Conservation (phyloP, 2,113 vertebrate genomes). For the Dicerorhinus sumatrensis region DNA sequence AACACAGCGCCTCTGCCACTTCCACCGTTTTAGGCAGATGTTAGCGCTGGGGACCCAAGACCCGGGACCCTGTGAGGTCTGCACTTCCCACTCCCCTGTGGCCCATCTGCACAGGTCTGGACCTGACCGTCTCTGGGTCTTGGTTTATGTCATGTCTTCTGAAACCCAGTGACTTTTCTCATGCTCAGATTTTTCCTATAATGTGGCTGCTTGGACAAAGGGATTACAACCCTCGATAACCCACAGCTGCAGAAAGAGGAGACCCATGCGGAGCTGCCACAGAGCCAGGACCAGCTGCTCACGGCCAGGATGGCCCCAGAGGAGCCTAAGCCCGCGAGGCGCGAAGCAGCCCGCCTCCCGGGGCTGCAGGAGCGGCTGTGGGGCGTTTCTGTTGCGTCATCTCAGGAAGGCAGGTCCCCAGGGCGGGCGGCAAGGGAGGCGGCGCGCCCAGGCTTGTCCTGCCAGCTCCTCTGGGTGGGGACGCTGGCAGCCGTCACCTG, state of each 20-base stretch:
- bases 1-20: too few relatives aligned
- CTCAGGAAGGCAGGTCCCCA: neutral
- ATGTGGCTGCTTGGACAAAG: neutral
- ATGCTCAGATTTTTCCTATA: neutral
- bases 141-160: neutral
- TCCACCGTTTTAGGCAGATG: too few relatives aligned
- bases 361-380: neutral
- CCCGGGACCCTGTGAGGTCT: neutral
- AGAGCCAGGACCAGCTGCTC: neutral
- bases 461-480: neutral
- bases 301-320: neutral
- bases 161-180: neutral
- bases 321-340: neutral
- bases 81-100: neutral
- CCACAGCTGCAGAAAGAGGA: neutral
- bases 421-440: neutral
- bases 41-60: rapidly evolving
- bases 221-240: neutral
- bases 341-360: neutral
- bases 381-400: neutral
- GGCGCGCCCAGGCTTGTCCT: neutral
- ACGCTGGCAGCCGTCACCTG: neutral
- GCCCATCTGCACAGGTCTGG: too few relatives aligned
- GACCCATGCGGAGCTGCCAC: neutral
- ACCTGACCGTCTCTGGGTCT: neutral